phyloP scores from a whole-genome alignment of 2,113 vertebrate species.

The Pelvicachromis taeniatus region DNA sequence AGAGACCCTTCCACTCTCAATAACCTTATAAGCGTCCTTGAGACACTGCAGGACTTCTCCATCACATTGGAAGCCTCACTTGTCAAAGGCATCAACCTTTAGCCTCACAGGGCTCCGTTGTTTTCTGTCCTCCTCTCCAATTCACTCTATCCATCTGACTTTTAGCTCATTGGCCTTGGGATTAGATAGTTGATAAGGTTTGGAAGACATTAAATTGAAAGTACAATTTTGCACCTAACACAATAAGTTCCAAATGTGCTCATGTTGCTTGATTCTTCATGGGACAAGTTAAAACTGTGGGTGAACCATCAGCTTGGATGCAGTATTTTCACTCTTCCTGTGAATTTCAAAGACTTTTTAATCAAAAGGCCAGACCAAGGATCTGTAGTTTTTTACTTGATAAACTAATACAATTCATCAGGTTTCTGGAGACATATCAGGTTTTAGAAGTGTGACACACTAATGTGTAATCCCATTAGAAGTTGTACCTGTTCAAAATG shows the following conservation, averaged over 20 bases:
- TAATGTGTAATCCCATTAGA: no score
- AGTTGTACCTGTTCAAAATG: no score
- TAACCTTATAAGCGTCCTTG: conserved; percentile 82
- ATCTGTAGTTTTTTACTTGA: background rate
- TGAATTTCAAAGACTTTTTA: conserved; percentile 60
- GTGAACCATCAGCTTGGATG: background rate
- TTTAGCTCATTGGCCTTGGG: background rate
- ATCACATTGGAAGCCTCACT: conserved; percentile 87
- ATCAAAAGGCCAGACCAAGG: conserved; percentile 54
- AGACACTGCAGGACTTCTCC: conserved; percentile 85
- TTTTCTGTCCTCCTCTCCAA: background rate
- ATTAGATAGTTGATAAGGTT: background rate
- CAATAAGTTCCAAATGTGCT: background rate
- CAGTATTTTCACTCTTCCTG: conserved; percentile 69
- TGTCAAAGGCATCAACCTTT: conserved; percentile 90
- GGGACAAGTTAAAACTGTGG: background rate
- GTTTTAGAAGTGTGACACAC: background rate
- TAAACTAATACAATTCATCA: background rate
- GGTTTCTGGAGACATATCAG: background rate
- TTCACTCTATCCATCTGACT: background rate
- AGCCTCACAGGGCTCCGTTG: conserved; percentile 16
- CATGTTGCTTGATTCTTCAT: background rate
- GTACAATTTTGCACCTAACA: background rate
- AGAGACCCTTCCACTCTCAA: conserved; percentile 83
- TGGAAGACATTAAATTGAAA: background rate